phyloP scores from a whole-genome alignment of 2,113 vertebrate genomes.

The Rhinoderma darwinii region DNA sequence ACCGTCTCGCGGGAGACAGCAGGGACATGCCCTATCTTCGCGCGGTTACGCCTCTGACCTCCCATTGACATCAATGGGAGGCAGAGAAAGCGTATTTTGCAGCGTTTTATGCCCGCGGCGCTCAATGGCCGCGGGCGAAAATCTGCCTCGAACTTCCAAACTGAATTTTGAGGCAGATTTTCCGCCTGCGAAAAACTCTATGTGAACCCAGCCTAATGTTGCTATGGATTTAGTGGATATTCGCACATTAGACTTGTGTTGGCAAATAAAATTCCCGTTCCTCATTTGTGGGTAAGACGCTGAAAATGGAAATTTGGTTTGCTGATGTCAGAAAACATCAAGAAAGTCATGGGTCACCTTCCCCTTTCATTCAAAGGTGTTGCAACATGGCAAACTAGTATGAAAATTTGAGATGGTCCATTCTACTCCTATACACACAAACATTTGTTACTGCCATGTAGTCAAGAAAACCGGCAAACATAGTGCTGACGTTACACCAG shows the following conservation, averaged over 20 bases:
- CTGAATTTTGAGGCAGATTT: too few relatives aligned
- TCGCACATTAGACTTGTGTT: background rate
- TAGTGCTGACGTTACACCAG: background rate
- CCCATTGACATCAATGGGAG: too few relatives aligned
- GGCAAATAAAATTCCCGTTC: background rate
- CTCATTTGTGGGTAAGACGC: background rate
- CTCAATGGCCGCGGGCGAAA: too few relatives aligned
- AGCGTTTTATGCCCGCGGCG: too few relatives aligned
- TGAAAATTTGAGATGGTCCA: background rate
- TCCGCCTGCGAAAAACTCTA: too few relatives aligned
- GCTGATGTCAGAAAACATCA: background rate
- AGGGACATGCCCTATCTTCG: too few relatives aligned
- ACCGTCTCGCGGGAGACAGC: too few relatives aligned
- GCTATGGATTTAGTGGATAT: background rate
- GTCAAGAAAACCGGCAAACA: background rate
- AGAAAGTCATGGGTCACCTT: background rate
- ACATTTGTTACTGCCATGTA: background rate
- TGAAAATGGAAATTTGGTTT: background rate
- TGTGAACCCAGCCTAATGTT: too few relatives aligned
- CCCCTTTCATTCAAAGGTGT: conserved; percentile 3
- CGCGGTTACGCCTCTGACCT: too few relatives aligned
- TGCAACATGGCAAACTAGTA: background rate
- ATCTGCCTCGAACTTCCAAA: too few relatives aligned
- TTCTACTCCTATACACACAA: background rate
- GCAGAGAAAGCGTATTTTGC: too few relatives aligned